Evolutionary conservation across 2,797 vertebrate species (phyloP).

Genomic region (Syngnathus rostellatus): DNA sequence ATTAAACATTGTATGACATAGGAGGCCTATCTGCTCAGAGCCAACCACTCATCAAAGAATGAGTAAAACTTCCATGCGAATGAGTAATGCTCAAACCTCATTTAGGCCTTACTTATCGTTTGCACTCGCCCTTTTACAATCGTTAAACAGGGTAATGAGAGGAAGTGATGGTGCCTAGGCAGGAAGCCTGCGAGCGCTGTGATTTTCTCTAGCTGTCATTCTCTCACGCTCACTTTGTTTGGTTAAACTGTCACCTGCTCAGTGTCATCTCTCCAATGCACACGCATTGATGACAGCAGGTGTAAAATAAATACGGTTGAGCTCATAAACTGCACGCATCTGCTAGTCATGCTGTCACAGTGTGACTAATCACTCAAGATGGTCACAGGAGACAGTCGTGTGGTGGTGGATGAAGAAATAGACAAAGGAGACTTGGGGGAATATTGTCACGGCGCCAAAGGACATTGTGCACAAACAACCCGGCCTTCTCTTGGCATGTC

Average conservation of each 20-base stretch:
- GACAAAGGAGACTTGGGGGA: constrained; percentile 35
- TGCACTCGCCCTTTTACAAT: constrained; percentile 48
- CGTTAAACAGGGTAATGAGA: constrained; percentile 43
- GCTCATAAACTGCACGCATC: constrained; percentile 1
- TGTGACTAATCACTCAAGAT: constrained; percentile 17
- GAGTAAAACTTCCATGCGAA: neutral
- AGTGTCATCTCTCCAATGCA: constrained; percentile 2
- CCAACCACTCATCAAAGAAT: neutral
- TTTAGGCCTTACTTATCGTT: neutral
- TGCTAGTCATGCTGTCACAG: constrained; percentile 8
- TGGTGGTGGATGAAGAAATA: constrained; percentile 3
- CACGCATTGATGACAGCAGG: constrained; percentile 5
- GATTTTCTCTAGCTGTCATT: constrained; percentile 63
- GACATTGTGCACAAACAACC: constrained; percentile 54
- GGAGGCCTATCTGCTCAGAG: neutral
- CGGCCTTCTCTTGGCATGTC: constrained; percentile 29
- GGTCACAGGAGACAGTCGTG: neutral
- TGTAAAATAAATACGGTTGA: constrained; percentile 5
- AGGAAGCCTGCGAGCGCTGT: constrained; percentile 63
- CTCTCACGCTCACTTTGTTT: constrained; percentile 35
- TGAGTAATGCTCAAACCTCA: constrained; percentile 1
- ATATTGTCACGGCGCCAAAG: constrained; percentile 48
- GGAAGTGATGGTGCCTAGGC: constrained; percentile 69
- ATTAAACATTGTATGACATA: neutral
- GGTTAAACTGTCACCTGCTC: constrained; percentile 26